Evolutionary conservation across 2,888 invertebrate genomes (phyloP).

Genomic region (Drosophila subsilvestris): DNA sequence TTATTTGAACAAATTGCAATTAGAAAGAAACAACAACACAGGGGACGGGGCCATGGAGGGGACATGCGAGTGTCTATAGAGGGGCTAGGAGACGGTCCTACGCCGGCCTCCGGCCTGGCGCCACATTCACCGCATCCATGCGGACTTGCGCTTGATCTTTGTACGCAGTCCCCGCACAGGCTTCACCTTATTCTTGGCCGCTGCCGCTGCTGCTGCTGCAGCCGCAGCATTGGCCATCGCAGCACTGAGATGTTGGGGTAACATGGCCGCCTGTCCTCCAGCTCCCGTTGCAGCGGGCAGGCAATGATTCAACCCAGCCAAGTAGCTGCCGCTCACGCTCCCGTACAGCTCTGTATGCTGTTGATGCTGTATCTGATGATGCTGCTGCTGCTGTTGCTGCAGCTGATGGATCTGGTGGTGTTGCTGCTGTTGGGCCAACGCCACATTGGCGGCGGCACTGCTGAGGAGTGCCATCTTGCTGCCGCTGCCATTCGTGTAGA

Average conservation of each 20-base stretch:
- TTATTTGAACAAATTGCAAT: conserved; percentile 52
- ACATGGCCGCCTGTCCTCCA: conserved; percentile 26
- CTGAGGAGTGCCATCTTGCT: conserved; percentile 75
- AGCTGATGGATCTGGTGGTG: conserved; percentile 4
- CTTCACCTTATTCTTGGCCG: conserved; percentile 71
- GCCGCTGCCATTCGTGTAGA: conserved; percentile 43
- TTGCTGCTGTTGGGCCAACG: conserved; percentile 33
- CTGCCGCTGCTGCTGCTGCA: conserved; percentile 48
- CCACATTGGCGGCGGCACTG: conserved; percentile 68
- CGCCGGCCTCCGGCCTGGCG: conserved; percentile 54
- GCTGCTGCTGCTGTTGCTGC: conserved; percentile 20
- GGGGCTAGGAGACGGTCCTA: conserved; percentile 11
- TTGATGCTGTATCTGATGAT: conserved; percentile 33
- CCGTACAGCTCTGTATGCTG: conserved; percentile 70
- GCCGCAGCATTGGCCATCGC: conserved; percentile 52
- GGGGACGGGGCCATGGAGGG: not conserved
- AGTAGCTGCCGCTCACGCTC: conserved; percentile 64
- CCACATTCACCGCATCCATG: conserved; percentile 83
- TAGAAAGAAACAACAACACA: conserved; percentile 61
- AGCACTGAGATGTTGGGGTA: conserved; percentile 50
- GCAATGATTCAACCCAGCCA: conserved; percentile 42
- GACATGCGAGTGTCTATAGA: conserved; percentile 2
- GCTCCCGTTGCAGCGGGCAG: conserved; percentile 8
- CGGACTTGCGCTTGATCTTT: conserved; percentile 83
- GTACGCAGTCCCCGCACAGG: conserved; percentile 81